These are phyloP conservation scores for Cataglyphis altisquamis DNA, from an alignment of 2,888 invertebrate genomes.

Conservation along the genomic window DNA sequence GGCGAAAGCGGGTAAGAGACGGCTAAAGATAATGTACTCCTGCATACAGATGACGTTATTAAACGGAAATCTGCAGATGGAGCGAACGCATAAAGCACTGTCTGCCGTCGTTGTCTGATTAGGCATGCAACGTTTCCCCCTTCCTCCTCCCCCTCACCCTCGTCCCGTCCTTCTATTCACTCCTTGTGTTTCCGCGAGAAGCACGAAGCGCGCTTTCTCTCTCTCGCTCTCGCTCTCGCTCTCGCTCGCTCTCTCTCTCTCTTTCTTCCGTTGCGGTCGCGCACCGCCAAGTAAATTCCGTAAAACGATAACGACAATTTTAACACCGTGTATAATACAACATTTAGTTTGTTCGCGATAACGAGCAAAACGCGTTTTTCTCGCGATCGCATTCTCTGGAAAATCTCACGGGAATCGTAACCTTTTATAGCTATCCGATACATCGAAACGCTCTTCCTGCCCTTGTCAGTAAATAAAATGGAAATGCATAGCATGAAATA, in stretches of 20 bases:
- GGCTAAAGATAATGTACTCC: conserved; percentile 67
- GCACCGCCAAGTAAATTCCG: conserved; percentile 58
- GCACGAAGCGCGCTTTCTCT: background rate
- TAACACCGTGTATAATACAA: conserved; percentile 49
- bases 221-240: background rate
- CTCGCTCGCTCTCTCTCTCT: background rate
- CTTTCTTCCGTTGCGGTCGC: conserved; percentile 6
- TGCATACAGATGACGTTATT: conserved; percentile 74
- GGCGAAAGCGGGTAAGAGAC: conserved; percentile 43
- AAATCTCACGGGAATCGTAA: conserved; percentile 22
- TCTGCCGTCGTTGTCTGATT: conserved; percentile 70
- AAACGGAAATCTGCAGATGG: conserved; percentile 71
- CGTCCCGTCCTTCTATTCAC: background rate
- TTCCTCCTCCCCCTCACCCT: background rate
- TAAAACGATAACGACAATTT: conserved; percentile 59
- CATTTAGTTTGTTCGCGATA: conserved; percentile 11
- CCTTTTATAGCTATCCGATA: background rate
- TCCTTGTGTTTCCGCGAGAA: background rate
- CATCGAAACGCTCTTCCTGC: background rate
- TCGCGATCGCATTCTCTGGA: background rate
- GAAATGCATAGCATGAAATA: background rate
- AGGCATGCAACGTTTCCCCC: conserved; percentile 66
- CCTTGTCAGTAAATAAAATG: conserved; percentile 13
- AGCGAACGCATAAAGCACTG: conserved; percentile 70
- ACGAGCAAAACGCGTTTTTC: conserved; percentile 13